Conservation (phyloP, 2,888 invertebrate species). For the Athalia cordata region DNA sequence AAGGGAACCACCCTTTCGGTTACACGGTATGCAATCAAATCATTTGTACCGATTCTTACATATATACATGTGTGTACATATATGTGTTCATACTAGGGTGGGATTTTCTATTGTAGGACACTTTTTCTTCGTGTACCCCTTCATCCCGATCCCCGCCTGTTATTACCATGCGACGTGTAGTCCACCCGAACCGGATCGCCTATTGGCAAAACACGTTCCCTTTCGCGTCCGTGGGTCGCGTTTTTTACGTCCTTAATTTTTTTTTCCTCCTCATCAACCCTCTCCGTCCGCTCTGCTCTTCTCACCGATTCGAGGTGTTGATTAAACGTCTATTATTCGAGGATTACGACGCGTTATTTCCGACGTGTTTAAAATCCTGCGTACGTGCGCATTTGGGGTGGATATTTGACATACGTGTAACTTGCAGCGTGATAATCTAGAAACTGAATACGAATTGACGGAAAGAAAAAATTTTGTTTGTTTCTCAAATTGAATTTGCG, state of each 20-base stretch:
- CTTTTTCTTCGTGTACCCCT: slow-evolving; percentile 2
- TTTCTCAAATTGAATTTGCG: too few relatives aligned
- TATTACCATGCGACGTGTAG: slow-evolving; percentile 18
- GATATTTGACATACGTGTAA: too few relatives aligned
- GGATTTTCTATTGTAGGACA: slow-evolving; percentile 55
- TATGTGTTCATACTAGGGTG: slow-evolving; percentile 55
- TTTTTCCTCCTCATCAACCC: slow-evolving; percentile 37
- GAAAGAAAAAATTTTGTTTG: too few relatives aligned
- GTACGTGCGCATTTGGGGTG: neutral
- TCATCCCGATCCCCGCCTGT: slow-evolving; percentile 23
- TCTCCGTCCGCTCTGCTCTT: neutral
- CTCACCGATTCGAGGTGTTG: slow-evolving; percentile 32
- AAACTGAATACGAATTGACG: too few relatives aligned
- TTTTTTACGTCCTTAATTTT: slow-evolving; percentile 49
- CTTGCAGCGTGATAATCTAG: too few relatives aligned
- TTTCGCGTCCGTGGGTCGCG: slow-evolving; percentile 51
- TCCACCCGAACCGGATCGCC: slow-evolving; percentile 17
- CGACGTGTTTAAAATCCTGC: slow-evolving; percentile 4
- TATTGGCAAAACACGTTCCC: slow-evolving; percentile 49
- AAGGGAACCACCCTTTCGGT: slow-evolving; percentile 35
- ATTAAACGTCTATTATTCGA: slow-evolving; percentile 42
- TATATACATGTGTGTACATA: neutral
- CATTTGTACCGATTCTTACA: slow-evolving; percentile 58
- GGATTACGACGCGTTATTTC: slow-evolving; percentile 42
- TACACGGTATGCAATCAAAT: slow-evolving; percentile 63